Conservation (phyloP, 2,797 vertebrate species). For the Cephalopachus bancanus region DNA sequence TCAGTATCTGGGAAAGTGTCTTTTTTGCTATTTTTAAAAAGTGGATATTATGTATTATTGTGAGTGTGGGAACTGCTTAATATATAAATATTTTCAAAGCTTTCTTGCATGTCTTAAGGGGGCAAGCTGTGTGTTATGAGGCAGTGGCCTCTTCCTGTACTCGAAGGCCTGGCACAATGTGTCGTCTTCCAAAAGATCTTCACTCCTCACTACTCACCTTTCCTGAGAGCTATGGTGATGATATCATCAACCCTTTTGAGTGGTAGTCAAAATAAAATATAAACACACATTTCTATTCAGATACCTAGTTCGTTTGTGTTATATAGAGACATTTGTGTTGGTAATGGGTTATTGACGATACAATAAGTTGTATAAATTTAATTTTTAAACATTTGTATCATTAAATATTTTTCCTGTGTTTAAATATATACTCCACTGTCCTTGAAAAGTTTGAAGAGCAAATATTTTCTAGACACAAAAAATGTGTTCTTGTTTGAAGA, state of each 20-base stretch:
- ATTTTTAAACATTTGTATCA: background rate
- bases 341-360: background rate
- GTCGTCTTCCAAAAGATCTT: background rate
- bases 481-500: background rate
- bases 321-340: background rate
- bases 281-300: background rate
- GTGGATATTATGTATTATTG: background rate
- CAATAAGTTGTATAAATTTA: background rate
- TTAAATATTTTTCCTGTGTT: background rate
- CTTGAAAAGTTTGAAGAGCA: background rate
- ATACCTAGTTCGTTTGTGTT: background rate
- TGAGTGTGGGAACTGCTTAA: background rate
- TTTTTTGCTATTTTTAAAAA: background rate
- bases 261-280: background rate
- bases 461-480: background rate
- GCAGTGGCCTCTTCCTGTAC: rapidly evolving
- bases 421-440: background rate
- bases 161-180: background rate
- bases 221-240: background rate
- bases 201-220: background rate
- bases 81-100: background rate
- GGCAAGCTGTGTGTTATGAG: background rate
- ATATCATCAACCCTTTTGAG: background rate
- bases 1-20: background rate
- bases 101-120: background rate